Base-by-base conservation (phyloP, 2,797 vertebrate species). In the Macropodus opercularis region DNA sequence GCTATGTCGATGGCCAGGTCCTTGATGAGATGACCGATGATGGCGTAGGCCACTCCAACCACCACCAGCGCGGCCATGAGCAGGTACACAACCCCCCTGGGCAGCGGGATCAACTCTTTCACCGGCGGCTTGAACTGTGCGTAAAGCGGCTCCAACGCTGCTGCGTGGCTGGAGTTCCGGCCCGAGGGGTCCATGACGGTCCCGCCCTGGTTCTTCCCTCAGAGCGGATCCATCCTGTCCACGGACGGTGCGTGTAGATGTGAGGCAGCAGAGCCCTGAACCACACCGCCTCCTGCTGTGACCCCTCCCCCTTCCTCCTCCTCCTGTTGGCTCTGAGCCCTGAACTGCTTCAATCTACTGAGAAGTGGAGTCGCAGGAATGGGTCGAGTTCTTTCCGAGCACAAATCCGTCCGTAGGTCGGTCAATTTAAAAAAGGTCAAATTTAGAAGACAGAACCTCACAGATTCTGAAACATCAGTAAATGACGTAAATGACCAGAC, bases 1-100 rank as follows among this genome's bases (percentile, higher is more conserved):
- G 90, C 79, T 31, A 95, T 78, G 78, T 95, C 94, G 10, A 93
- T 92, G 39, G 92, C 92, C 66, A 95, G 82, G 31, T 95, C 94
- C 78, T 94, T 94, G 78, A 95, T 94, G 29, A 95, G 90, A 80
- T 95, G 94, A 57, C 94, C 94, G 10, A 95, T 89, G 17, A 95
- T 94, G 6, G 92, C 93, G 58, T 95, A 95, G 15, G 93, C 93
- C 2, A 94, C 92, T 21, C 88, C 93, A 0, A 94, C 93, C 8
- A 95, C 90, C 1, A 94, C 92, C 75, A 93, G 39, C 0, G 81
- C 92, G 0, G 93, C 94, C 92, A 95, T 93, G 61, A 95, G 82
- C 58, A 95, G 84, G 35, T 95, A 95, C 7, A 95, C 23, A 18
- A 93, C 91, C 0, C 87, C 85, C 67, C 90, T 92, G 0, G 94